These are phyloP conservation scores for Eulemur macaco DNA, from an alignment of 2,113 vertebrate species.

Conservation along the genomic window DNA sequence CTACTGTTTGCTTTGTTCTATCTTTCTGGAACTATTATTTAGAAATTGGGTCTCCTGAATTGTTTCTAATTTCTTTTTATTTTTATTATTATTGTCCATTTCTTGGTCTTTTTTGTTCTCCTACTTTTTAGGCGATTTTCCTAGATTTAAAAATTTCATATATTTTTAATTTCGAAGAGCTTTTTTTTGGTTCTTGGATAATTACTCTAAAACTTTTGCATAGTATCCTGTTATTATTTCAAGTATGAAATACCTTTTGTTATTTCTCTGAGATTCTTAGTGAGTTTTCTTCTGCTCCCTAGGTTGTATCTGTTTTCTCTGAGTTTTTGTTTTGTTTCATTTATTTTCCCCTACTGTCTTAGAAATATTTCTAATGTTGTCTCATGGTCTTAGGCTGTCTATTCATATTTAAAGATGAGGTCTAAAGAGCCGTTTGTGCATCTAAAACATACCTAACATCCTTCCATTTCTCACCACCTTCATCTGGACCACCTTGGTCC, in stretches of 20 bases:
- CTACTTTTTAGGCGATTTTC: not conserved
- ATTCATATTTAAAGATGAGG: not conserved
- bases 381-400: not conserved
- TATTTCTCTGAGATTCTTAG: not conserved
- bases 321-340: not conserved
- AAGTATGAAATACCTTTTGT: not conserved
- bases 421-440: not conserved
- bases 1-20: not conserved
- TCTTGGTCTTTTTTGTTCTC: not conserved
- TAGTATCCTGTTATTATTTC: not conserved
- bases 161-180: not conserved
- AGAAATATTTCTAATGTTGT: slow-evolving; percentile 27
- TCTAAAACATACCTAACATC: not conserved
- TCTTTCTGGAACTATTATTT: slow-evolving; percentile 6
- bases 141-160: not conserved
- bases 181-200: not conserved
- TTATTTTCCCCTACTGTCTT: not conserved
- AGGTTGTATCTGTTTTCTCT: not conserved
- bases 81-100: not conserved
- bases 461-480: not conserved
- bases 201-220: not conserved
- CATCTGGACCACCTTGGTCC: not conserved
- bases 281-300: not conserved
- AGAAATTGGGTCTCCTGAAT: not conserved
- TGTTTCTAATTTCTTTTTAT: not conserved